Base-by-base conservation (phyloP, 2,113 vertebrate species). In the Myiozetetes cayanensis region DNA sequence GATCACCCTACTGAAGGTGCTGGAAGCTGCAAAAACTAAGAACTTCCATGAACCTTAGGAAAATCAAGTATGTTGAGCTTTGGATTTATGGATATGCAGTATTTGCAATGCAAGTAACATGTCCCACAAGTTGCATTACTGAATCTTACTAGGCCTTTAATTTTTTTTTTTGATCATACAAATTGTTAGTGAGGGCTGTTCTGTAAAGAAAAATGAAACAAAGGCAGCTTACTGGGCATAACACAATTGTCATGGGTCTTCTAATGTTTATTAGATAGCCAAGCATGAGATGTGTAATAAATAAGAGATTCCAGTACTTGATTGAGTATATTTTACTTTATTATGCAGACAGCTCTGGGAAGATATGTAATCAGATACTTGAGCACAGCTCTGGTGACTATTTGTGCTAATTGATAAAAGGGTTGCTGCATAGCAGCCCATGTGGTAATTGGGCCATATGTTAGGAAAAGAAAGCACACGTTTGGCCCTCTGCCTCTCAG, bases 381-480 rank as follows among this genome's bases (percentile, higher is more conserved):
- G 22, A 77, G 72, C 35, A 20, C 4, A 28, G 14, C 23, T 92
- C n/a, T 58, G 43, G 72, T 76, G 53, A 78, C 33, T 70, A 12
- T 76, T 92, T 66, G n/a, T 88, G 52, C 50, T 88, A 67, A 37
- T 61, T 87, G 35, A 86, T 73, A 55, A 86, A 75, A 85, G 70
- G 41, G 70, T 77, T 71, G 62, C 31, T 68, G 13, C 35, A 24
- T 53, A 31, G 47, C 52, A 94, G 30, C 44, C 25, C 18, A 35
- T 65, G 56, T 55, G 53, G 20, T 86, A 87, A 65, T 55, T 75
- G 30, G 61, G n/a, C 31, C 9, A 8, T 62, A 52, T 86, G 22
- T 46, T 59, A 35, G 23, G 33, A 53, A 93, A 89, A 66, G 33
- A 55, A 85, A 79, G 28, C 4, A 21, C 0, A 1, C 0, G 0